Base-by-base conservation (phyloP, 2,888 invertebrate genomes). In the Liopterus haemorrhoidalis region DNA sequence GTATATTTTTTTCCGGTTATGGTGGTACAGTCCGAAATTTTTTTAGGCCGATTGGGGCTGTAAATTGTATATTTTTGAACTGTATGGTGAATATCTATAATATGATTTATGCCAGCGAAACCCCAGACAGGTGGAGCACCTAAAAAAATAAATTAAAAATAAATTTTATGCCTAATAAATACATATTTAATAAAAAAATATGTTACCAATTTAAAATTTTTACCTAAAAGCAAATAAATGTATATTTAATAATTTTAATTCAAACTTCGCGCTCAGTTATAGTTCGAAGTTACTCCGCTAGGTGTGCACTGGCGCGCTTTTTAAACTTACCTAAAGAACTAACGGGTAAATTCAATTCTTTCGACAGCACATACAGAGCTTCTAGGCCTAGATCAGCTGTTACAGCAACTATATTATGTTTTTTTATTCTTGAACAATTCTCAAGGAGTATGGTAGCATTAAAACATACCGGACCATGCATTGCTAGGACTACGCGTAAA, bases 61-160 rank as follows among this genome's bases (percentile, higher is more conserved):
- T 72, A 72, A 25, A 70, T 61, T 51, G 74, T 66, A 47, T 72
- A 72, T 56, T 68, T 71, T 54, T 76, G 73, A 36, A 76, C 56
- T n/a, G 72, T 72, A 28, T 71, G 73, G 44, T 62, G 64, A 11
- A 76, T 59, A 59, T 79, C 79, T 4, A 78, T 69, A 42, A 74
- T 68, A 22, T 73, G 70, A 55, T 73, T 74, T 15, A 74, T 59
- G 9, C 77, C 78, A 19, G 75, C 66, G 52, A 74, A 79, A 5
- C 80, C 80, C 79, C 79, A 80, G 4, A 80, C 78, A 20, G 79
- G 77, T 5, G 79, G 76, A 42, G 74, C 76, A 56, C 72, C 71
- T 18, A 45, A n/a, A n/a, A n/a, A n/a, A n/a, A n/a, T n/a, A n/a
- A n/a, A n/a, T n/a, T n/a, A n/a, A n/a, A n/a, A n/a, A n/a, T n/a